Percentiles rank a stretch among this genome's conserved stretches.
Conservation (phyloP, 2,888 invertebrate genomes). For the Drosophila flavopinicola region DNA sequence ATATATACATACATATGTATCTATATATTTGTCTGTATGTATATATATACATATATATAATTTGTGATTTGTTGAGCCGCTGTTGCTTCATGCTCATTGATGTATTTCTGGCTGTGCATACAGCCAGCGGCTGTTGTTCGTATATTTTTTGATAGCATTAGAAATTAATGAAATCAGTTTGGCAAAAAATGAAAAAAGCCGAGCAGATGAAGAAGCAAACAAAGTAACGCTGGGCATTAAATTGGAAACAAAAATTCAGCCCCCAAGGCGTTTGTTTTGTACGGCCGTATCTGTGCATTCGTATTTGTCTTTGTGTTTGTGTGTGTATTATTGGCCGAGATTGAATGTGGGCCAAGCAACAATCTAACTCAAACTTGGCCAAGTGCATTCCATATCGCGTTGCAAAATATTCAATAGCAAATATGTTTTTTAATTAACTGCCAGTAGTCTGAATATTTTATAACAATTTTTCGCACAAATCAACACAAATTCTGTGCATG, state of each 20-base stretch:
- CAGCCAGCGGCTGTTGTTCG: slow-evolving; percentile 53
- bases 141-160: slow-evolving; percentile 70
- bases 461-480: slow-evolving; percentile 35
- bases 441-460: slow-evolving; percentile 22
- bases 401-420: slow-evolving; percentile 25
- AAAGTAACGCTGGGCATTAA: slow-evolving; percentile 38
- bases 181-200: slow-evolving; percentile 30
- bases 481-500: slow-evolving; percentile 25
- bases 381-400: slow-evolving; percentile 15
- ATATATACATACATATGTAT: slow-evolving; percentile 9
- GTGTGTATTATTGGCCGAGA: slow-evolving; percentile 12
- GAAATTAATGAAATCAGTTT: slow-evolving; percentile 78
- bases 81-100: slow-evolving; percentile 53
- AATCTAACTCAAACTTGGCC: background rate
- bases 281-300: slow-evolving; percentile 25
- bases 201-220: slow-evolving; percentile 7
- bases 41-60: slow-evolving; percentile 10
- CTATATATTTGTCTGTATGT: slow-evolving; percentile 7
- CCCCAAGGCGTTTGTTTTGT: slow-evolving; percentile 43
- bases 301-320: too few species aligned
- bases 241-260: slow-evolving; percentile 62
- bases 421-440: slow-evolving; percentile 54
- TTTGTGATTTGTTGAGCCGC: slow-evolving; percentile 31
- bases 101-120: slow-evolving; percentile 50
- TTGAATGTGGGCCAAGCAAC: slow-evolving; percentile 11